A percentile compares a stretch with the other conserved stretches of the same genome.
Conservation (phyloP, 2,797 vertebrate genomes). For the Mallotus villosus region DNA sequence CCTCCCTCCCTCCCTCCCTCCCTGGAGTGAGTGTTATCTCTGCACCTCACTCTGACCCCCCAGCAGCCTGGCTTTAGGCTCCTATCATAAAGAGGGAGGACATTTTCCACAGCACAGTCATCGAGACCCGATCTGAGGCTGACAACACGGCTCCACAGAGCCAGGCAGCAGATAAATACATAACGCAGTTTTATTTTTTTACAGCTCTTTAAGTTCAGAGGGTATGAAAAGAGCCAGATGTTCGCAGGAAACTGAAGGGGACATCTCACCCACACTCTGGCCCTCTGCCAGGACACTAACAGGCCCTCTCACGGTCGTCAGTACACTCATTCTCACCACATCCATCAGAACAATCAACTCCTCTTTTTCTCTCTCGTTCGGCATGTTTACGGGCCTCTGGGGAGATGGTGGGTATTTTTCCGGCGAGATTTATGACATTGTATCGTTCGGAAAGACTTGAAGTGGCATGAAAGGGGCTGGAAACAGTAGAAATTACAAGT, state of each 20-base stretch:
- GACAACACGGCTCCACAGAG: constrained; percentile 21
- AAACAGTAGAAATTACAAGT: neutral
- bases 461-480: neutral
- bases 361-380: too few relatives aligned
- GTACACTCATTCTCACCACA: too few relatives aligned
- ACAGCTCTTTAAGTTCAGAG: constrained; percentile 32
- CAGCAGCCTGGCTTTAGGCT: neutral
- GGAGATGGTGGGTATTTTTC: too few relatives aligned
- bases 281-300: neutral
- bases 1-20: too few relatives aligned
- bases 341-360: too few relatives aligned
- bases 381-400: too few relatives aligned
- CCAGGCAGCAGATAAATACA: constrained; percentile 35
- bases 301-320: neutral
- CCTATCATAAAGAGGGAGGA: constrained; percentile 10
- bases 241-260: constrained; percentile 34
- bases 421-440: too few relatives aligned
- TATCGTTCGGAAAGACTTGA: too few relatives aligned
- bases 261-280: neutral
- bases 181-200: constrained; percentile 52
- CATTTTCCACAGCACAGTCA: constrained; percentile 42
- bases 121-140: constrained; percentile 34
- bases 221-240: constrained; percentile 54
- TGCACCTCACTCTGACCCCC: too few relatives aligned
- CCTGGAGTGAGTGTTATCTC: too few relatives aligned